A percentile compares a stretch with the other conserved stretches of the same genome.
These are phyloP conservation scores for Melanchra persicariae DNA, from an alignment of 2,888 invertebrate genomes.

Conservation along the genomic window DNA sequence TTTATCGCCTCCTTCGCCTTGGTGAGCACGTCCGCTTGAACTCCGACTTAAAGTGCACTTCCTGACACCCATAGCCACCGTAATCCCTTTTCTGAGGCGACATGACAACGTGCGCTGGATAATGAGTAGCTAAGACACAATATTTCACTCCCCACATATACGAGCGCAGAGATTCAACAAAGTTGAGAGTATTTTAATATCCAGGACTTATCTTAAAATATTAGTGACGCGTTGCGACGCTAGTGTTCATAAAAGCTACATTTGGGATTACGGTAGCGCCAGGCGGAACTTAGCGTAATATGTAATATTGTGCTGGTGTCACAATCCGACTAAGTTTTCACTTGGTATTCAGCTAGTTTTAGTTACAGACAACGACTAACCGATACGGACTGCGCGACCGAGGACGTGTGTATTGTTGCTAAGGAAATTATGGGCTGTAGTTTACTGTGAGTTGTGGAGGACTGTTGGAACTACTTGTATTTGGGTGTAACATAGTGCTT, in stretches of 20 bases:
- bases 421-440: constrained; percentile 43
- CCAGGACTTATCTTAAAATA: constrained; percentile 63
- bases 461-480: constrained; percentile 23
- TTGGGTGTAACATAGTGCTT: constrained; percentile 10
- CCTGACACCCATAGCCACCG: constrained; percentile 21
- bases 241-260: constrained; percentile 69
- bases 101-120: constrained; percentile 36
- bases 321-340: constrained; percentile 65
- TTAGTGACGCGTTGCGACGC: constrained; percentile 61
- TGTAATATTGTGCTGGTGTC: constrained; percentile 72
- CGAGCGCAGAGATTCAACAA: constrained; percentile 43
- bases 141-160: constrained; percentile 37
- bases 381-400: constrained; percentile 58
- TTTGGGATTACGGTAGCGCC: constrained; percentile 69
- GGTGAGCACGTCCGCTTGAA: no score
- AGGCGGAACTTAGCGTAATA: constrained; percentile 64
- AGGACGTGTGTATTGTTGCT: constrained; percentile 55
- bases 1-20: no score
- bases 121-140: constrained; percentile 37
- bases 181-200: constrained; percentile 65
- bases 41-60: constrained; percentile 40
- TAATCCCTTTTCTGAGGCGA: constrained; percentile 39
- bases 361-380: constrained; percentile 65
- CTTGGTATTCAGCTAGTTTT: constrained; percentile 70
- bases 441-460: constrained; percentile 39